phyloP scores from a whole-genome alignment of 2,113 vertebrate species.

The Hippocampus mohnikei region DNA sequence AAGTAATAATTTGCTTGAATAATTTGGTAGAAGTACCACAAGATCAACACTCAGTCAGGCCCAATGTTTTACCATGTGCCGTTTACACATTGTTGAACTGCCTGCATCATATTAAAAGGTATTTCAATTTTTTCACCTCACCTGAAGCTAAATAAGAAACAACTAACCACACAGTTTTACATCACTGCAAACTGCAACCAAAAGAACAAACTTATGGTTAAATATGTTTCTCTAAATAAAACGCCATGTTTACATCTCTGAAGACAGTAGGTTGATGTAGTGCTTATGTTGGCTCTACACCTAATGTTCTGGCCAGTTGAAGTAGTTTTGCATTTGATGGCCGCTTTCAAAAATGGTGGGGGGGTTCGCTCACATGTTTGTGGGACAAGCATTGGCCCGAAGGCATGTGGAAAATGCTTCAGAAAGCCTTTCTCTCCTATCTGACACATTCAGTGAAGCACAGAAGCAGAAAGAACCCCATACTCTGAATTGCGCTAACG shows the following conservation, averaged over 20 bases:
- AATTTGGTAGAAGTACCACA: too few relatives aligned
- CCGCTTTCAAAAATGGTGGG: neutral
- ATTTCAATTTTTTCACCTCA: too few relatives aligned
- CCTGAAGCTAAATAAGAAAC: too few relatives aligned
- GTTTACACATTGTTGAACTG: too few relatives aligned
- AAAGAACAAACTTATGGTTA: too few relatives aligned
- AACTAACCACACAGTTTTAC: too few relatives aligned
- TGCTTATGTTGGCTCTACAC: neutral
- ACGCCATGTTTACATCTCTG: neutral
- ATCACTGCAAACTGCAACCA: too few relatives aligned
- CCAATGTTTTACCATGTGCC: too few relatives aligned
- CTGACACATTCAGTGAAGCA: neutral
- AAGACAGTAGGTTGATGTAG: neutral
- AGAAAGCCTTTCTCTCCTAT: slow-evolving; percentile 1
- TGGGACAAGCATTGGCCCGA: neutral
- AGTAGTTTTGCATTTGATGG: neutral
- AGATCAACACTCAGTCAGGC: too few relatives aligned
- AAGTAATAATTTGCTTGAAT: too few relatives aligned
- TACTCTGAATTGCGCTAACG: neutral
- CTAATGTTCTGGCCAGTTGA: neutral
- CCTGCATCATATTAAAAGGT: too few relatives aligned
- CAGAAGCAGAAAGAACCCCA: neutral
- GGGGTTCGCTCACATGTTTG: neutral
- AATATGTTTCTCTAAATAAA: too few relatives aligned
- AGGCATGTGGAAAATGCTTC: neutral